These are phyloP conservation scores for Pterostichus madidus DNA, from an alignment of 2,888 invertebrate species.

Conservation along the genomic window DNA sequence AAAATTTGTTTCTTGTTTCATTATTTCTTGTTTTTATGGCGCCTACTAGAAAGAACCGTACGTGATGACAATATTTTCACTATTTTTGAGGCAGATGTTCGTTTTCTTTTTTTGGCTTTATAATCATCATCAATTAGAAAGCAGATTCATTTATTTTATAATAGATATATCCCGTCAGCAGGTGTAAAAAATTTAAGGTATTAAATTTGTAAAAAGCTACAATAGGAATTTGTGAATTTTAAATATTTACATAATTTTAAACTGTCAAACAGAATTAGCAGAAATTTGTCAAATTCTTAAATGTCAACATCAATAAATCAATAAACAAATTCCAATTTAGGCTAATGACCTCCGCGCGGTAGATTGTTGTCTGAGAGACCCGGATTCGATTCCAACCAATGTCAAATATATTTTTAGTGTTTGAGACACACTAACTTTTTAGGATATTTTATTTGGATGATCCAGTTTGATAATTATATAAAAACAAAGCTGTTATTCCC, in stretches of 20 bases:
- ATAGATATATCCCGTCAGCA: slow-evolving; percentile 19
- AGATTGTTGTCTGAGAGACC: no score
- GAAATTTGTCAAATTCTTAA: no score
- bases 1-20: slow-evolving; percentile 36
- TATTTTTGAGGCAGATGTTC: slow-evolving; percentile 5
- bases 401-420: no score
- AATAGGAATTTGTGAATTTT: not conserved
- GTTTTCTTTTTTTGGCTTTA: slow-evolving; percentile 39
- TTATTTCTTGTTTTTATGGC: slow-evolving; percentile 40
- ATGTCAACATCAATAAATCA: no score
- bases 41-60: slow-evolving; percentile 8
- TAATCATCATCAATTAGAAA: slow-evolving; percentile 39
- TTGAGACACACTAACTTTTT: no score
- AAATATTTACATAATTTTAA: not conserved
- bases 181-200: not conserved
- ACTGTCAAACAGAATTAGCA: not conserved
- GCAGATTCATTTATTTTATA: slow-evolving; percentile 38
- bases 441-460: no score
- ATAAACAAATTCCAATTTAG: no score
- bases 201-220: not conserved
- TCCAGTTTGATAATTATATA: no score
- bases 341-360: no score
- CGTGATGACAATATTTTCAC: slow-evolving; percentile 51
- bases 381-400: no score
- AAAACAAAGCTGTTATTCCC: no score